Conservation (phyloP, 2,888 invertebrate species). For the Chrysina gloriosa region DNA sequence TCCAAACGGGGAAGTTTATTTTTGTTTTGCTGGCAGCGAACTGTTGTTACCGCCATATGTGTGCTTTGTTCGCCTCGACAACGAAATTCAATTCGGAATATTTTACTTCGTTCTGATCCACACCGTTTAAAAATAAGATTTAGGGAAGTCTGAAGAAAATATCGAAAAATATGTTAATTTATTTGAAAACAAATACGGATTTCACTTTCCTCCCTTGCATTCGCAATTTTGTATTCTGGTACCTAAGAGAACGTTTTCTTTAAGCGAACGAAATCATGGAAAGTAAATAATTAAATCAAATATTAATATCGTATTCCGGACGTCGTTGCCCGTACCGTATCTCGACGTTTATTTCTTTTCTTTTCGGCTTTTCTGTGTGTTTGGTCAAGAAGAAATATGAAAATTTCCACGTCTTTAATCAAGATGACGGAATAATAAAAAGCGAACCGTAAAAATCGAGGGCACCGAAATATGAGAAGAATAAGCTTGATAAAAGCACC, state of each 20-base stretch:
- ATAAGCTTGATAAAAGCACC: slow-evolving; percentile 31
- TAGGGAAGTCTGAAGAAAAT: not conserved
- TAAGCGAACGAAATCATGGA: slow-evolving; percentile 2
- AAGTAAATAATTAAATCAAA: slow-evolving; percentile 35
- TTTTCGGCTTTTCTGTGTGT: not conserved
- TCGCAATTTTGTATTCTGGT: not conserved
- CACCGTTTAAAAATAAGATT: slow-evolving; percentile 3
- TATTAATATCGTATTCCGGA: slow-evolving; percentile 31
- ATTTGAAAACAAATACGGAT: not conserved
- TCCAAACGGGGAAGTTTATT: slow-evolving; percentile 36
- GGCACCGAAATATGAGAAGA: slow-evolving; percentile 38
- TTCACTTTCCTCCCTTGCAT: not conserved
- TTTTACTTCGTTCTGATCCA: slow-evolving; percentile 6
- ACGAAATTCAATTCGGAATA: slow-evolving; percentile 17
- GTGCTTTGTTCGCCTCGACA: slow-evolving; percentile 20
- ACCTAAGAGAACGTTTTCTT: not conserved
- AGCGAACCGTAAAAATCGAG: slow-evolving; percentile 37
- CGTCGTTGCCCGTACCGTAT: not conserved
- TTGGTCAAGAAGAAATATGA: slow-evolving; percentile 31
- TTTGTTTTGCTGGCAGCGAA: slow-evolving; percentile 37
- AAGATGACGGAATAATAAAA: slow-evolving; percentile 39
- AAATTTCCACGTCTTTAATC: slow-evolving; percentile 39
- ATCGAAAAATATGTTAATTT: slow-evolving; percentile 12
- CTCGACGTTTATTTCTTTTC: not conserved
- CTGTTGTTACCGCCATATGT: slow-evolving; percentile 43